Evolutionary conservation across 2,888 invertebrate genomes (phyloP), one percentile per base, ranked within the genome.

Genomic region (Heliconius ethilla): DNA sequence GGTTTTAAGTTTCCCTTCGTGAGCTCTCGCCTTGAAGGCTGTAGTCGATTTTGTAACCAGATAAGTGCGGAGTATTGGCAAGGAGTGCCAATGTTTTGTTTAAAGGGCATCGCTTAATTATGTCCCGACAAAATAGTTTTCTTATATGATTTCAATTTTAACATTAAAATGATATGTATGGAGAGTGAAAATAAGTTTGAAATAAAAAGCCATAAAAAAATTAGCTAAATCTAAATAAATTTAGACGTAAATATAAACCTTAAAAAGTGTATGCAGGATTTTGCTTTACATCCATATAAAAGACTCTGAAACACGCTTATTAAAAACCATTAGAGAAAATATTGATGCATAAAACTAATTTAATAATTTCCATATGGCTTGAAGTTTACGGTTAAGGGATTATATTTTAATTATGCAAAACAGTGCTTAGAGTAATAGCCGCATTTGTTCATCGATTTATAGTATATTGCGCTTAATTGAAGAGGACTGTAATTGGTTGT

Each of bases 1-100:
- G 79, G 75, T 63, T 80, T 80, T 80, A 79, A 75, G 78, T 82
- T 86, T 84, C 81, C 81, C 80, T 84, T 85, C 85, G 85, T 84
- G 87, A 82, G 82, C 81, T 80, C 82, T 79, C 82, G 76, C 80
- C 83, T 81, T 82, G 83, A 87, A 85, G 83, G 84, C 82, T 84
- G 81, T 76, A 73, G 80, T 82, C 80, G 83, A 83, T 86, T 84
- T 84, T 82, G 87, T 83, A 86, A 86, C 84, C 29, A 84, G 86
- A 87, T 87, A 88, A 80, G 66, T 70, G 45, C 81, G 81, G 81
- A 82, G 82, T 82, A 81, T 80, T 76, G 78, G 80, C 75, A 79
- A 84, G 85, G 86, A 84, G 85, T 84, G 86, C 75, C 79, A 72
- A 76, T 79, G 79, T 74, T 75, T 76, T 75, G 82, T 81, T 73